These are phyloP conservation scores for Zosterops lateralis DNA, from an alignment of 2,113 vertebrate genomes.

Conservation along the genomic window DNA sequence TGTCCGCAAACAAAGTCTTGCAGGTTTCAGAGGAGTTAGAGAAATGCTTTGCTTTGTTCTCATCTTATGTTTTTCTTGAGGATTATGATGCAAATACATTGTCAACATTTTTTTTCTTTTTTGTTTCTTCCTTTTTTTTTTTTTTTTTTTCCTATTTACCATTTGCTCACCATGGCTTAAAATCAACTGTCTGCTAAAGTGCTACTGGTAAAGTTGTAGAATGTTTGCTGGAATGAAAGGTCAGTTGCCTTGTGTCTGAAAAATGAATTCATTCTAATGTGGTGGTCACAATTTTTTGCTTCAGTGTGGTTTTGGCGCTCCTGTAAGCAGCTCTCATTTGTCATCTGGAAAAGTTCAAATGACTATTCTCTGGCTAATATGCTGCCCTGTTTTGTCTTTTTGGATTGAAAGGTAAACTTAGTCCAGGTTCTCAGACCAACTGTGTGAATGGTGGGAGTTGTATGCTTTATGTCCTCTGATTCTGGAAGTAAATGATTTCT, in stretches of 20 bases:
- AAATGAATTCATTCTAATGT: neutral
- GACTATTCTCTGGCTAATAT: neutral
- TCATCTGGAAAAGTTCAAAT: neutral
- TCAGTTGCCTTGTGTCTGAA: neutral
- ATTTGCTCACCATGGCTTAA: neutral
- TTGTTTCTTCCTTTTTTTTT: neutral
- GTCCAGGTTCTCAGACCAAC: neutral
- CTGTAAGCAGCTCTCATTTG: neutral
- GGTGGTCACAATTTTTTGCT: neutral
- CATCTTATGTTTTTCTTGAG: neutral
- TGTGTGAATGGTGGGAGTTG: neutral
- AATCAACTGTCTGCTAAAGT: neutral
- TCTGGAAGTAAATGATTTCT: neutral
- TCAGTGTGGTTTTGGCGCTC: neutral
- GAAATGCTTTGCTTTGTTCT: neutral
- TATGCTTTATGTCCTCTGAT: neutral
- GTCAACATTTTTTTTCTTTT: too few relatives aligned
- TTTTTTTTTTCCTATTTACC: neutral
- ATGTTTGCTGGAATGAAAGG: neutral
- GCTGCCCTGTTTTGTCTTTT: neutral
- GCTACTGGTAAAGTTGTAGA: neutral
- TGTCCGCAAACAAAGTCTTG: neutral
- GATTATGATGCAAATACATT: neutral
- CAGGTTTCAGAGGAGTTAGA: neutral
- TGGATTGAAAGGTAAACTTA: neutral